Evolutionary conservation across 2,888 invertebrate species (phyloP).

Genomic region (Tenthredo mesomela): DNA sequence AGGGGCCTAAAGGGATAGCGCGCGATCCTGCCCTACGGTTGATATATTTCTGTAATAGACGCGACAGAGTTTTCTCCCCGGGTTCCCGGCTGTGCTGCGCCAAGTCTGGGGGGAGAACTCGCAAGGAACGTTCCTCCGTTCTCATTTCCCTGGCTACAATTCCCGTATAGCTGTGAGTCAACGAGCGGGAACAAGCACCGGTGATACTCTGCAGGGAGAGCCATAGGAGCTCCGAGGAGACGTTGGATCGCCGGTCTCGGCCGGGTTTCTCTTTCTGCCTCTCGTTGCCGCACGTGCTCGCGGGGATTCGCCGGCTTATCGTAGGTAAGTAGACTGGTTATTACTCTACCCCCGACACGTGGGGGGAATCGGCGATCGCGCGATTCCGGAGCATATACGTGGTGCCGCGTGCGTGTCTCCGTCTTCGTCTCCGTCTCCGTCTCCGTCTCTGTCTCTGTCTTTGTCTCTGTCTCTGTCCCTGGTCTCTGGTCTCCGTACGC

Average conservation of each 20-base stretch:
- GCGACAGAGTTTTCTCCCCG: neutral
- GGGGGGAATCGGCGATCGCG: neutral
- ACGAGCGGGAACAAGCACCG: slow-evolving; percentile 22
- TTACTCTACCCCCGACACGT: slow-evolving; percentile 15
- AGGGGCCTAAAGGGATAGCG: slow-evolving; percentile 33
- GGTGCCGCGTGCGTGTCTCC: neutral
- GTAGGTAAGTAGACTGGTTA: slow-evolving; percentile 43
- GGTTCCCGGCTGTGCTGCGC: neutral
- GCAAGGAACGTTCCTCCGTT: neutral
- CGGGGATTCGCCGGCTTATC: slow-evolving; percentile 47
- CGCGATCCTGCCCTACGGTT: slow-evolving; percentile 1
- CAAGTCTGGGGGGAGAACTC: neutral
- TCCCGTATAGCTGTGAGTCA: slow-evolving; percentile 14
- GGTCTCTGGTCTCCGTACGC: neutral
- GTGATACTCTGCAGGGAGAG: slow-evolving; percentile 9
- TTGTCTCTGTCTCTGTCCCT: neutral
- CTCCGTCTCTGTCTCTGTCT: neutral
- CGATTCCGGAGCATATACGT: slow-evolving; percentile 3
- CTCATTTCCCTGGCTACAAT: neutral
- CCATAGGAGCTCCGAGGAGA: neutral
- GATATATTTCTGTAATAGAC: neutral
- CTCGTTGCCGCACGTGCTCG: slow-evolving; percentile 39
- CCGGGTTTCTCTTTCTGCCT: neutral
- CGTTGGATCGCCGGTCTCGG: slow-evolving; percentile 10
- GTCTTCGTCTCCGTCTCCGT: neutral